Percentiles rank a stretch among this genome's conserved stretches.
These are phyloP conservation scores for Zootermopsis nevadensis DNA, from an alignment of 2,888 invertebrate genomes.

Conservation along the genomic window DNA sequence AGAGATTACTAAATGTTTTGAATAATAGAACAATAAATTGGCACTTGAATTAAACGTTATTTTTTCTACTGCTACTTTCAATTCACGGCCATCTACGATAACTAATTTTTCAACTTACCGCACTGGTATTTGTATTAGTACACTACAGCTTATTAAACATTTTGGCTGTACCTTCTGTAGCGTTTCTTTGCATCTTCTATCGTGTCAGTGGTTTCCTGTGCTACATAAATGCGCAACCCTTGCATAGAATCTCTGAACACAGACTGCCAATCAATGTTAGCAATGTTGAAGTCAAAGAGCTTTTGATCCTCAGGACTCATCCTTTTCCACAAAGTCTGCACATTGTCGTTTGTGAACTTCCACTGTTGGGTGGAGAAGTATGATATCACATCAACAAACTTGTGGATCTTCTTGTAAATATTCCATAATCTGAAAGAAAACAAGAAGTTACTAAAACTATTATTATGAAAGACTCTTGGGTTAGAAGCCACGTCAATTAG, in stretches of 20 bases:
- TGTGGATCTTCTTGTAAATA: slow-evolving; percentile 44
- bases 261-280: slow-evolving; percentile 28
- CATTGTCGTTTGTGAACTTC: slow-evolving; percentile 36
- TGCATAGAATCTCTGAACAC: not conserved
- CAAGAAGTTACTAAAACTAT: not conserved
- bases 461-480: no score
- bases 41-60: no score
- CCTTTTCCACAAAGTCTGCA: slow-evolving; percentile 31
- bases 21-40: no score
- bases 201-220: slow-evolving; percentile 27
- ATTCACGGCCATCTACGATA: no score
- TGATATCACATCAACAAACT: slow-evolving; percentile 35
- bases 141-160: no score
- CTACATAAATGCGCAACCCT: slow-evolving; percentile 29
- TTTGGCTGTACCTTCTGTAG: not conserved
- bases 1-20: no score
- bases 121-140: no score
- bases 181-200: slow-evolving; percentile 31
- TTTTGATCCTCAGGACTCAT: slow-evolving; percentile 24
- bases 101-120: no score
- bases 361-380: slow-evolving; percentile 41
- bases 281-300: slow-evolving; percentile 40
- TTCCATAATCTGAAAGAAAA: slow-evolving; percentile 30
- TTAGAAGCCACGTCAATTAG: no score
- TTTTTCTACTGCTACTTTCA: no score